Evolutionary conservation across 2,113 vertebrate genomes (phyloP).

Genomic region (Gymnorhina tibicen): DNA sequence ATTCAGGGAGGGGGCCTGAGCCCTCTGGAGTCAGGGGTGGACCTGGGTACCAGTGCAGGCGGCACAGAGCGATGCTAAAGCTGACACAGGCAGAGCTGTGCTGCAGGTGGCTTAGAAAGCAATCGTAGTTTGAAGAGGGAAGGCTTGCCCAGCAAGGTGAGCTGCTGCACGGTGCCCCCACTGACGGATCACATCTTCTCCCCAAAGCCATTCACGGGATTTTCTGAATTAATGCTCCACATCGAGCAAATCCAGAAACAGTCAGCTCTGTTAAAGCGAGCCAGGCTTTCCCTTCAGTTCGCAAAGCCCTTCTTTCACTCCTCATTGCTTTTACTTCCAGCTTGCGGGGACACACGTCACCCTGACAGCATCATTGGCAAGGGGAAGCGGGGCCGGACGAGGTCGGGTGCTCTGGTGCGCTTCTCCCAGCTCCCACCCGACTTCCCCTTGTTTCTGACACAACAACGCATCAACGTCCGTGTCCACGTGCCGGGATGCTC

Average conservation of each 20-base stretch:
- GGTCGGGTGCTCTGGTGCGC: not conserved
- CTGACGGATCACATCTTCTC: not conserved
- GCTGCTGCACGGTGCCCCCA: not conserved
- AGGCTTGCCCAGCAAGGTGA: not conserved
- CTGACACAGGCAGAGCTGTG: not conserved
- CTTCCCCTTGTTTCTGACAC: not conserved
- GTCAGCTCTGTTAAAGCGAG: not conserved
- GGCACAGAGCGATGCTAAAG: not conserved
- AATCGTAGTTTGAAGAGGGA: not conserved
- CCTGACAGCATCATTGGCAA: not conserved
- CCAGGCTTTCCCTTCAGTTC: not conserved
- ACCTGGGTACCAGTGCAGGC: not conserved
- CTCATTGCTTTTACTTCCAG: not conserved
- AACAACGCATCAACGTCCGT: accelerated
- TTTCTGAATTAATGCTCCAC: constrained; percentile 6
- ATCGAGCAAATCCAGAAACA: not conserved
- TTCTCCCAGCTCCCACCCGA: not conserved
- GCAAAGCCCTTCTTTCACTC: not conserved
- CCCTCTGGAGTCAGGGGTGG: not conserved
- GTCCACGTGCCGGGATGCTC: accelerated
- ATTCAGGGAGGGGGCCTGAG: not conserved
- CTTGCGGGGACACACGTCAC: not conserved
- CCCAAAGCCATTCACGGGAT: not conserved
- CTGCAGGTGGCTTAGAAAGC: not conserved
- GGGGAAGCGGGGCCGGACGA: not conserved